phyloP scores from a whole-genome alignment of 2,888 invertebrate genomes.

The Actias luna region DNA sequence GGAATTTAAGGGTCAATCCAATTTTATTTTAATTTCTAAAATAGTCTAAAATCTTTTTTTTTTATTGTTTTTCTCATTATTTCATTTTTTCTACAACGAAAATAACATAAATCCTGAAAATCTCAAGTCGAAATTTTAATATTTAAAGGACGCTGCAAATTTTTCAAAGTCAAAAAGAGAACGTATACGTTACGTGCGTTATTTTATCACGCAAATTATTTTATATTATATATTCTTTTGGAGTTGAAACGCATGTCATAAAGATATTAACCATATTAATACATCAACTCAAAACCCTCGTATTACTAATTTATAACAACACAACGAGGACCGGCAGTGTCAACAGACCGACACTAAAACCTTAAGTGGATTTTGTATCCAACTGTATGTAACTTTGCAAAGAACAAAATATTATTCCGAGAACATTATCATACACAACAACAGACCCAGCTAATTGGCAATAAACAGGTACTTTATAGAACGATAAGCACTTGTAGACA shows the following conservation, averaged over 20 bases:
- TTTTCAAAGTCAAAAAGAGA: too few species aligned
- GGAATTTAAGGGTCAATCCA: too few species aligned
- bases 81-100: too few species aligned
- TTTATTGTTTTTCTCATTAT: too few species aligned
- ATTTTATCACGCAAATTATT: background rate
- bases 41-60: too few species aligned
- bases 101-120: too few species aligned
- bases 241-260: too few species aligned
- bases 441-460: background rate
- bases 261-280: background rate
- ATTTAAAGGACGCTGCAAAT: too few species aligned
- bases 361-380: background rate
- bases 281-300: background rate
- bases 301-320: background rate
- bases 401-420: background rate
- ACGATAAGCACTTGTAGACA: background rate
- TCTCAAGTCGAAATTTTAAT: too few species aligned
- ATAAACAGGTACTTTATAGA: constrained; percentile 1
- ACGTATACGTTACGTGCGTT: background rate
- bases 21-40: too few species aligned
- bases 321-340: background rate
- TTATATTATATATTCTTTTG: background rate
- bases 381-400: background rate
- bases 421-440: background rate
- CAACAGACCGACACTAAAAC: background rate